A percentile compares a stretch with the other conserved stretches of the same genome.
phyloP scores from a whole-genome alignment of 1,140 invertebrate species.

The Heliothis virescens region DNA sequence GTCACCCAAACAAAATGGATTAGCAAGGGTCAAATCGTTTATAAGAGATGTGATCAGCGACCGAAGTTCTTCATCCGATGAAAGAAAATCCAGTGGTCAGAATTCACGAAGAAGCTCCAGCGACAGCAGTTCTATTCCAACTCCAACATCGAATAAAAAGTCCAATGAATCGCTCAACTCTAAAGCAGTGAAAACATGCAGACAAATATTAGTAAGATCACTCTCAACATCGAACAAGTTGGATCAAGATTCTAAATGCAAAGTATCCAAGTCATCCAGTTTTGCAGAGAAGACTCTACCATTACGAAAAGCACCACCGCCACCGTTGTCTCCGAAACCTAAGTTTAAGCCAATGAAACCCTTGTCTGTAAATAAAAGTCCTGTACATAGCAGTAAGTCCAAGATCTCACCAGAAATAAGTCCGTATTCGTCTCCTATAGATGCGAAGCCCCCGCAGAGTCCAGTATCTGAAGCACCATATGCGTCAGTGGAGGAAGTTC shows the following conservation, averaged over 20 bases:
- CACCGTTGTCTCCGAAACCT: conserved; percentile 84
- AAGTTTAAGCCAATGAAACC: conserved; percentile 83
- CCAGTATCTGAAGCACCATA: conserved; percentile 73
- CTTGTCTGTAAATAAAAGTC: conserved; percentile 65
- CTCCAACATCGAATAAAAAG: conserved; percentile 72
- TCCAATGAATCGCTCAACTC: conserved; percentile 82
- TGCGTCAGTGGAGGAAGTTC: conserved; percentile 77
- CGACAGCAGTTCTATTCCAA: conserved; percentile 77
- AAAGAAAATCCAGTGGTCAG: conserved; percentile 80
- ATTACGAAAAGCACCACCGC: conserved; percentile 84
- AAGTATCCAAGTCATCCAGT: conserved; percentile 84
- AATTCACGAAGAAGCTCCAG: conserved; percentile 82
- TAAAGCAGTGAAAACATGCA: conserved; percentile 83
- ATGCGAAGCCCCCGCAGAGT: conserved; percentile 71
- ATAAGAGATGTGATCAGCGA: conserved; percentile 86
- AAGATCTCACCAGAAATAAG: conserved; percentile 75
- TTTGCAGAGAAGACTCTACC: conserved; percentile 85
- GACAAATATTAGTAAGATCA: conserved; percentile 84
- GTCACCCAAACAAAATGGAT: conserved; percentile 82
- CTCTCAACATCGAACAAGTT: conserved; percentile 83
- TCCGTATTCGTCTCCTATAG: conserved; percentile 80
- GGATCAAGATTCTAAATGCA: conserved; percentile 80
- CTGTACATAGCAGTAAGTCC: conserved; percentile 59
- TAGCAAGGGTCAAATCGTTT: conserved; percentile 84
- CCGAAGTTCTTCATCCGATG: conserved; percentile 82